phyloP scores from a whole-genome alignment of 1,140 invertebrate species.

The Mycetomoellerius zeteki region DNA sequence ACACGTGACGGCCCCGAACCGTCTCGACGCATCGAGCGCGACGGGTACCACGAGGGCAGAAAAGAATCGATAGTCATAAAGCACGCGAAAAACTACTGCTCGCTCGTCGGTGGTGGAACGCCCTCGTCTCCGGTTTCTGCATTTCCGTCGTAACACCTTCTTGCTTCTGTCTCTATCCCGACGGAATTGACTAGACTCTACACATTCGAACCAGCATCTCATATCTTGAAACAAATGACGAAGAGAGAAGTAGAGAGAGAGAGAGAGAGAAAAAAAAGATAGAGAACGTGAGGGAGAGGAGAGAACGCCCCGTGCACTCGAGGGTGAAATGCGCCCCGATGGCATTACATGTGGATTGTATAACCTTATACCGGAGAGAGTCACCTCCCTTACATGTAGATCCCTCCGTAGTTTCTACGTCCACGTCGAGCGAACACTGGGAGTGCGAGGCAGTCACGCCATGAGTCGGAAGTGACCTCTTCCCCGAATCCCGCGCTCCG shows the following conservation, averaged over 20 bases:
- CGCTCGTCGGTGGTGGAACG: not conserved
- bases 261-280: not conserved
- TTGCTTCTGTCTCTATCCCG: not conserved
- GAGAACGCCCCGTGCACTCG: constrained; percentile 28
- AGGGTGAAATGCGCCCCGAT: constrained; percentile 70
- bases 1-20: constrained; percentile 40
- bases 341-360: constrained; percentile 56
- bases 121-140: constrained; percentile 39
- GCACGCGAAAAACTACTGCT: constrained; percentile 71
- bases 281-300: not conserved
- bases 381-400: not conserved
- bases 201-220: constrained; percentile 8
- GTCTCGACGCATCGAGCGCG: constrained; percentile 30
- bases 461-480: constrained; percentile 72
- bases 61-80: constrained; percentile 76
- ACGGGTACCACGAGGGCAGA: constrained; percentile 12
- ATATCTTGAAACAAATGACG: not conserved
- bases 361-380: constrained; percentile 32
- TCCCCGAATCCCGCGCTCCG: constrained; percentile 32
- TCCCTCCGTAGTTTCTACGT: constrained; percentile 30
- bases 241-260: not conserved
- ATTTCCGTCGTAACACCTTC: constrained; percentile 8
- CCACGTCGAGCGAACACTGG: constrained; percentile 10
- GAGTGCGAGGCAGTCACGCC: constrained; percentile 72
- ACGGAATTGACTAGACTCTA: constrained; percentile 18